Evolutionary conservation across 92 coral and sea anemone species (phyloP), one percentile per base, ranked within the genome.

Genomic region (Heteractis magnifica): DNA sequence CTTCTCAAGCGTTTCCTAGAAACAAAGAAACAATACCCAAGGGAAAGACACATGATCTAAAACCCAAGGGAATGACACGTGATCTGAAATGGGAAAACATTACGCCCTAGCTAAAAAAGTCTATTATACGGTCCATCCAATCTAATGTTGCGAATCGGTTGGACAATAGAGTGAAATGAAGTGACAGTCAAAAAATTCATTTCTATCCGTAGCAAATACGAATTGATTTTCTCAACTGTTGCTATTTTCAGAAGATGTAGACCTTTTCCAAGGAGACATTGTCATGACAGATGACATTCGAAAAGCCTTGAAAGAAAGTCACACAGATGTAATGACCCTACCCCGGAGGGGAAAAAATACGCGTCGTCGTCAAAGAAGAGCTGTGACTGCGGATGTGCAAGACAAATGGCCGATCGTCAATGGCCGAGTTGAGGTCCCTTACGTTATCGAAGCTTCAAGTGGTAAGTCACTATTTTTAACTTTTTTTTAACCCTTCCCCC

Each of bases 181-280:
- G 58, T 53, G 41, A n/a, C 72, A 23, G 34, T 7, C 34, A 20
- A 65, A 6, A 65, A 2, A 65, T 7, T n/a, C 18, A 62, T 23
- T 62, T 13, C n/a, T 68, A 68, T 72, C 52, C n/a, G 8, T 34
- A 34, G 44, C 44, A 34, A 34, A 2, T 34, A 34, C 44, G 3
- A 34, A 34, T 34, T 34, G 44, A 55, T 8, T 55, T 52, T 52
- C 16, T 4, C 68, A 5, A 58, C 7, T 0, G 34, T 62, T 83
- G 18, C 65, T 65, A 8, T 58, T 41, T 15, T 55, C 56, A 86
- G 88, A 72, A 52, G 72, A 52, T 0, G 82, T 65, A 64, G 79
- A 83, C 49, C 86, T 93, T 52, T 91, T 87, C 77, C 92, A 93
- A 80, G 97, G 92, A 4, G 97, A 93, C 76, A 88, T 93, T 52